Base-by-base conservation (phyloP, 2,888 invertebrate species). In the Criorhina ranunculi region DNA sequence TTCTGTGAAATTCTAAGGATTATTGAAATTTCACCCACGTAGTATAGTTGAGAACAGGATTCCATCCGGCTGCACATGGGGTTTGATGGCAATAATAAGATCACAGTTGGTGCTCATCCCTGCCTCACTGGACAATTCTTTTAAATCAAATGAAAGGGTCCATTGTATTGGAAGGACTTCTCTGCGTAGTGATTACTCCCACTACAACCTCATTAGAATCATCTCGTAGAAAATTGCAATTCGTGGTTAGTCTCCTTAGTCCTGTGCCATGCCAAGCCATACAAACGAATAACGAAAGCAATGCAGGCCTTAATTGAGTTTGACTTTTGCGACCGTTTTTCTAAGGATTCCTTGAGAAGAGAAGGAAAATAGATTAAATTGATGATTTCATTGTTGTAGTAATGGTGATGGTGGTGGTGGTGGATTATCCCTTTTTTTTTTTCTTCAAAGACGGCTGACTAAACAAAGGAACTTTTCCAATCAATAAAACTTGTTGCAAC, bases 401-500 rank as follows among this genome's bases (percentile, higher is more conserved):
- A n/a, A 11, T 19, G 9, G 11, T 15, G 35, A 15, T 17, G 15
- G 12, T 19, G 9, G 11, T 15, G 35, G 15, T 55, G 35, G 11
- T 17, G 35, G 24, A 24, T 24, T 24, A 24, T 24, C 24, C 29
- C 2, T 6, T 7, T 7, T 29, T 55, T 55, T 72, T 42, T 33
- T 66, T 24, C 12, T 5, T 19, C n/a, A 9, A 40, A 42, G 29
- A 15, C 24, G 29, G 12, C n/a, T 37, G 12, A 46, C 29, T 4
- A 31, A 24, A 67, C n/a, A 15, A 59, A 5, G 15, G 9, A 81
- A 79, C 66, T 76, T 70, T 76, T 70, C 57, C 44, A 82, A 82
- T 82, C 82, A 82, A 77, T 82, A 72, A 60, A 72, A 82, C 82
- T 82, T 82, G 82, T 82, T 82, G 82, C 82, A 72, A 66, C 51